Evolutionary conservation across 2,888 invertebrate species (phyloP).

Genomic region (Xestia c-nigrum): DNA sequence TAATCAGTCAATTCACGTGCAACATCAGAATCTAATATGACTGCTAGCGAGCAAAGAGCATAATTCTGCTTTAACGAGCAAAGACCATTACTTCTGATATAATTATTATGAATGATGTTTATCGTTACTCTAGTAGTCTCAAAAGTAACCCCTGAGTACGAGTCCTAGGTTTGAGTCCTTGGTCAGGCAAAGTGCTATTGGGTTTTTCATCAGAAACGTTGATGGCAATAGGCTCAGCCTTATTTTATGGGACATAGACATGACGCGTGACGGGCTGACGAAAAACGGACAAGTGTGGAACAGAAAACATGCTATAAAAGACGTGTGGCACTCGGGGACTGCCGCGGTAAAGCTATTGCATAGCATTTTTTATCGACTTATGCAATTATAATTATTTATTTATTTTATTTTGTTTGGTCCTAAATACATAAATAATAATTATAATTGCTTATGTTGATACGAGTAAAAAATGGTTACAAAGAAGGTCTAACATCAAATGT

Average conservation of each 20-base stretch:
- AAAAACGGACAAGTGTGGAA: no score
- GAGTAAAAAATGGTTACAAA: no score
- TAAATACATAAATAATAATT: no score
- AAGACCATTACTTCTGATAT: not conserved
- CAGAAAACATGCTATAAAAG: no score
- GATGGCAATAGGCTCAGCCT: not conserved
- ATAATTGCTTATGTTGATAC: no score
- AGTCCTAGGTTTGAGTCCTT: not conserved
- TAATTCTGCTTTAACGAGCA: constrained; percentile 44
- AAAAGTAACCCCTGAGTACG: not conserved
- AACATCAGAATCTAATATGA: constrained; percentile 60
- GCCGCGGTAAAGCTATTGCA: no score
- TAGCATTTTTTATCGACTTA: no score
- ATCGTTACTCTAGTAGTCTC: not conserved
- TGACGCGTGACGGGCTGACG: not conserved
- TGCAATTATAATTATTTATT: no score
- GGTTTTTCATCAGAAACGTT: not conserved
- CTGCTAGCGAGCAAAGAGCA: constrained; percentile 44
- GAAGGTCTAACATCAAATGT: no score
- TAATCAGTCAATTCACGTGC: constrained; percentile 53
- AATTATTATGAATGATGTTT: not conserved
- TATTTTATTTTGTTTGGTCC: no score
- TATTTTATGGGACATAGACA: not conserved
- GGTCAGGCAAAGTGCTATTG: not conserved
- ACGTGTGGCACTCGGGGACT: no score